Base-by-base conservation (phyloP, 2,888 invertebrate species). In the Lithophane ornitopus region DNA sequence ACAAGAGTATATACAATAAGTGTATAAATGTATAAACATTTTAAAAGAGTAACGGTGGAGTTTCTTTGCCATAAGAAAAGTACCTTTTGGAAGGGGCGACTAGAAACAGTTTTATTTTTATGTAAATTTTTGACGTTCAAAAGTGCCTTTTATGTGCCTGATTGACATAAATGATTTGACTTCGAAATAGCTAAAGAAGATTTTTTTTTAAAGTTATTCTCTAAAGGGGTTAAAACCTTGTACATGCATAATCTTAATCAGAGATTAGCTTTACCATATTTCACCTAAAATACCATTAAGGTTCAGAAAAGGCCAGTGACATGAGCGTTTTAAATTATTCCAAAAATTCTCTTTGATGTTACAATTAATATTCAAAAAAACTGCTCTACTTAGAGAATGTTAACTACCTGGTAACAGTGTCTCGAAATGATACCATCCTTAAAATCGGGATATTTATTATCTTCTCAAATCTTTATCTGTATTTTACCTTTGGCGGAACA, bases 311-410 rank as follows among this genome's bases (percentile, higher is more conserved):
- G n/a, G 28, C 12, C 28, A 22, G 28, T 39, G n/a, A n/a, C 34
- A 49, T 8, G 7, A 54, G 26, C 14, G 8, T 6, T 12, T 75
- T 54, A n/a, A 39, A 61, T 76, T 61, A 74, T 52, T 81, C 3
- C 11, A 11, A 28, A 46, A 61, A n/a, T n/a, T 41, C 19, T 58
- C 46, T 54, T 49, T 62, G 19, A 62, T n/a, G 3, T n/a, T 54
- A 54, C 19, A n/a, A 61, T 54, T 46, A 11, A 28, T 74, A 12
- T 59, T 44, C 8, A 8, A 14, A 41, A 66, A 46, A 46, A 49
- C n/a, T n/a, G 9, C 22, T 76, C 14, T 4, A 22, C 28, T 2
- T 49, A 28, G 7, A 44, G 22, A 22, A 41, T 41, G 22, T 16
- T 14, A 39, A 34, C 28, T 46, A 54, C 34, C 41, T 8, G 1